Evolutionary conservation across 2,113 vertebrate species (phyloP).

Genomic region (Noctilio leporinus): DNA sequence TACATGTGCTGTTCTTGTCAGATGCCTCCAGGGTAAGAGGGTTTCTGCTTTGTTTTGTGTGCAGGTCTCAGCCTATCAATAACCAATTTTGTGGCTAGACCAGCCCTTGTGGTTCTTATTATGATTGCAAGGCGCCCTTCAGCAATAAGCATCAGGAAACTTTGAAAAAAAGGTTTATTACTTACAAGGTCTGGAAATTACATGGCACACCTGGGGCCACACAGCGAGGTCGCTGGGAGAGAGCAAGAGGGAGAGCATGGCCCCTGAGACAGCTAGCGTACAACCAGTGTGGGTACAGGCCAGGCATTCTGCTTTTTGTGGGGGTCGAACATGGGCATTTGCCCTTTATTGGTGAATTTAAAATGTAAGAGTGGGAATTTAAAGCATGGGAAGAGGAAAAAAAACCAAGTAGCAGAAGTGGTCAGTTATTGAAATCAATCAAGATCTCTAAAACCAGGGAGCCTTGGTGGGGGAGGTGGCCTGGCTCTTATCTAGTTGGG

Average conservation of each 20-base stretch:
- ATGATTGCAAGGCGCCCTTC: slow-evolving; percentile 10
- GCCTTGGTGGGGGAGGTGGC: neutral
- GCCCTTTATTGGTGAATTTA: neutral
- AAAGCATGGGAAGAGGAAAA: neutral
- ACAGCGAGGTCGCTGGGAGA: slow-evolving; percentile 3
- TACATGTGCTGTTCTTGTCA: slow-evolving; percentile 99
- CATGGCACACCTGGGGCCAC: slow-evolving; percentile 28
- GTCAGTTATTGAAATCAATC: neutral
- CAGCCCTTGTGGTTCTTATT: slow-evolving; percentile 30
- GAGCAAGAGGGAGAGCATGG: neutral
- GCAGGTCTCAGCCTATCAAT: neutral
- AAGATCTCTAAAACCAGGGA: neutral
- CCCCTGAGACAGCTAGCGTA: neutral
- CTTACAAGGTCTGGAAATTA: slow-evolving; percentile 30
- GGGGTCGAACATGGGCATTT: neutral
- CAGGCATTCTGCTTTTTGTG: neutral
- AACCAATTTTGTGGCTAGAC: neutral
- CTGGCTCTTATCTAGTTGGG: neutral
- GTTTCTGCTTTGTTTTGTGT: slow-evolving; percentile 42
- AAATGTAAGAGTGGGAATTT: neutral
- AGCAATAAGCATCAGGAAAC: slow-evolving; percentile 32
- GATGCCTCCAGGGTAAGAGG: slow-evolving; percentile 94
- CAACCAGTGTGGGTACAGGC: neutral
- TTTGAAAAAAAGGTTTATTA: neutral
- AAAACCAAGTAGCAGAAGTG: neutral